These are phyloP conservation scores for Silurus meridionalis DNA, from an alignment of 2,113 vertebrate species.

Conservation along the genomic window DNA sequence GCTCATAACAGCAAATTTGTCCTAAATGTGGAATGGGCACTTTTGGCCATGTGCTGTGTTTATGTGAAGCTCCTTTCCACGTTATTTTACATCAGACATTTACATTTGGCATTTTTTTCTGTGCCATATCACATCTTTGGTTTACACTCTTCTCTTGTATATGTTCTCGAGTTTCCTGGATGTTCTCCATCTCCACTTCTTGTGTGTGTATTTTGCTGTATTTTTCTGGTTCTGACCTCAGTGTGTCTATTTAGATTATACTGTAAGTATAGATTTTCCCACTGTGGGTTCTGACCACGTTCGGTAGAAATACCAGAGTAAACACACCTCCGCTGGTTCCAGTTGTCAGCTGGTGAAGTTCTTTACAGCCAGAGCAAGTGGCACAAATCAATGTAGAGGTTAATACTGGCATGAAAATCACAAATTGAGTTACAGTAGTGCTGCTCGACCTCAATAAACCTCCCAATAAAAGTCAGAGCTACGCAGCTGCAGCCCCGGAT, in stretches of 20 bases:
- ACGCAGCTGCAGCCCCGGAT: constrained; percentile 50
- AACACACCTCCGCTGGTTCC: not conserved
- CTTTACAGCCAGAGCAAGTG: constrained; percentile 24
- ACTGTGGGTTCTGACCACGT: constrained; percentile 22
- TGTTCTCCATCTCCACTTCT: not conserved
- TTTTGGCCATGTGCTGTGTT: too few relatives aligned
- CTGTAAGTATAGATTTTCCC: constrained; percentile 17
- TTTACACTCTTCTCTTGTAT: not conserved
- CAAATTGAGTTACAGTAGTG: constrained; percentile 47
- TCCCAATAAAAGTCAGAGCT: constrained; percentile 53
- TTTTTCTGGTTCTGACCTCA: constrained; percentile 16
- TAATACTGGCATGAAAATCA: constrained; percentile 54
- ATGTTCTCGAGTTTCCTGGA: not conserved
- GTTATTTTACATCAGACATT: too few relatives aligned
- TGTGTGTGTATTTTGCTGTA: not conserved
- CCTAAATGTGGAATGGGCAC: too few relatives aligned
- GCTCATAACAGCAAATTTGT: too few relatives aligned
- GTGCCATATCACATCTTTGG: not conserved
- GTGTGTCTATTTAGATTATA: constrained; percentile 3
- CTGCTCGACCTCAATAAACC: constrained; percentile 58
- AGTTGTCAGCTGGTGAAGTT: constrained; percentile 14
- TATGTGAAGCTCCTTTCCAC: too few relatives aligned
- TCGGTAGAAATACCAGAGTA: constrained; percentile 8
- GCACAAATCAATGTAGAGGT: constrained; percentile 57
- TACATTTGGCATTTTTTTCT: too few relatives aligned